Conservation (phyloP, 2,113 vertebrate species). For the Platichthys stellatus region DNA sequence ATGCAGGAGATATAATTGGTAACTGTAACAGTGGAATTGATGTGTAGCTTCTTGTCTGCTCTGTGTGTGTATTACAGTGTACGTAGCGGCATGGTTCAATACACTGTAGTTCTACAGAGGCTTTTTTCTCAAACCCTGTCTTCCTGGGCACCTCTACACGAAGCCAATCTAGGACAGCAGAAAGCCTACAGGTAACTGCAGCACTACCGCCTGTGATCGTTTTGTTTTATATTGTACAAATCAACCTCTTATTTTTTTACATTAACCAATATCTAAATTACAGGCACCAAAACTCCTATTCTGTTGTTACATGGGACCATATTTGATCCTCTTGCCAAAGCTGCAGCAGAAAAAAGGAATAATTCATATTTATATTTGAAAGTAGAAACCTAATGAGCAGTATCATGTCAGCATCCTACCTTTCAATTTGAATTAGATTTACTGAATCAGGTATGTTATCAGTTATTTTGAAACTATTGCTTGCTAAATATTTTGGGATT, state of each 20-base stretch:
- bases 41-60: neutral
- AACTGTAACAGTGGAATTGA: neutral
- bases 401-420: too few species aligned
- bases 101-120: conserved; percentile 82
- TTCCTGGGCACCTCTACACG: conserved; percentile 81
- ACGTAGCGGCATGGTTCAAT: conserved; percentile 85
- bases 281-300: neutral
- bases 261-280: neutral
- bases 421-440: too few species aligned
- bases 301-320: too few species aligned
- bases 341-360: too few species aligned
- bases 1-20: neutral
- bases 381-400: too few species aligned
- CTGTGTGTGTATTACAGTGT: conserved; percentile 69
- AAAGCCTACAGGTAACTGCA: conserved; percentile 87
- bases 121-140: conserved; percentile 88
- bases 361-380: too few species aligned
- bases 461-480: too few species aligned
- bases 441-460: too few species aligned
- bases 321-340: too few species aligned
- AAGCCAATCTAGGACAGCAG: conserved; percentile 85
- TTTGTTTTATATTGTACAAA: too few species aligned
- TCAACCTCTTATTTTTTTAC: too few species aligned
- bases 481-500: too few species aligned
- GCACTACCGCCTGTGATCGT: neutral